A percentile compares a stretch with the other conserved stretches of the same genome.
Evolutionary conservation across 2,113 vertebrate species (phyloP).

Genomic region (Perognathus longimembris): DNA sequence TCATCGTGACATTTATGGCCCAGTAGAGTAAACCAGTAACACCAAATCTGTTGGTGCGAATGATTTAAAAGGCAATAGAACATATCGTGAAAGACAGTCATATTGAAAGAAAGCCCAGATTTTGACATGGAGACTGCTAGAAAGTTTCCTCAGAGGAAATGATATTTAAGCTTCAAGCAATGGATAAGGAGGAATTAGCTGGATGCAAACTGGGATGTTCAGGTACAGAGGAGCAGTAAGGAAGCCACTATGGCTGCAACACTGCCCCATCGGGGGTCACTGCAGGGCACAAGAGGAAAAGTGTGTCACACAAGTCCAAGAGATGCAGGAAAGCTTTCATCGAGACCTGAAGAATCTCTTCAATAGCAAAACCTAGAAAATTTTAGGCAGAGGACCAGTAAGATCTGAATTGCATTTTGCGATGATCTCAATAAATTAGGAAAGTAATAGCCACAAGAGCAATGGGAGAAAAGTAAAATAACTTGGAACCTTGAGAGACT

Average conservation of each 20-base stretch:
- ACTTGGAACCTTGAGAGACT: background rate
- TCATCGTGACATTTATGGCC: background rate
- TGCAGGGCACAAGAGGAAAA: background rate
- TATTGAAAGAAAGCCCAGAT: fast-evolving
- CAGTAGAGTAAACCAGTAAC: background rate
- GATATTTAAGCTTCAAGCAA: background rate
- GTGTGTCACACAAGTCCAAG: fast-evolving
- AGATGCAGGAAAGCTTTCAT: fast-evolving
- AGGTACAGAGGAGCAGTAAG: background rate
- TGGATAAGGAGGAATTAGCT: background rate
- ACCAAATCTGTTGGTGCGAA: background rate
- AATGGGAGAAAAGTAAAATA: fast-evolving
- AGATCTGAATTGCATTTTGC: background rate
- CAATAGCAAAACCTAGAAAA: background rate
- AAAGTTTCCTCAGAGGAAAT: background rate
- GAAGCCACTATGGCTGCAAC: background rate
- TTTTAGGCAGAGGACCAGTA: background rate
- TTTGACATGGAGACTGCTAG: background rate
- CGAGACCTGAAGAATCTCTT: no score
- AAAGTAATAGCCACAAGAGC: background rate
- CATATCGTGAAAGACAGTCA: no score
- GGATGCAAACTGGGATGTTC: background rate
- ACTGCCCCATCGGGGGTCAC: background rate
- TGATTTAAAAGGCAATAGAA: background rate
- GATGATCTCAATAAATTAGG: background rate